These are phyloP conservation scores for Pavo muticus DNA, from an alignment of 2,113 vertebrate species.

Conservation along the genomic window DNA sequence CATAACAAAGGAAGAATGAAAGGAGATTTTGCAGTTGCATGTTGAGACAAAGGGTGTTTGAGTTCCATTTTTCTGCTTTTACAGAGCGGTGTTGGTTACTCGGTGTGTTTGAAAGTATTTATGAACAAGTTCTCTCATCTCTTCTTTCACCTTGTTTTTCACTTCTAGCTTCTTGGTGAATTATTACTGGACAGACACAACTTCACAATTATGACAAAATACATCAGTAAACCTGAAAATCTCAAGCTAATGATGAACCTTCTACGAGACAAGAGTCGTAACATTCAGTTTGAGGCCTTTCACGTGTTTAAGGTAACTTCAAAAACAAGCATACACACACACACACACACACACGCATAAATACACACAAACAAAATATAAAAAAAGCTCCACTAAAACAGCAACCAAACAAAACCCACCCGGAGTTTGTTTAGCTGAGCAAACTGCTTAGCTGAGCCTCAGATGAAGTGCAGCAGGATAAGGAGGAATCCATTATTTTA, in stretches of 20 bases:
- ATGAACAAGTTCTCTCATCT: neutral
- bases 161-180: constrained; percentile 84
- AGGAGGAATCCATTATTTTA: neutral
- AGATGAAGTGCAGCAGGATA: neutral
- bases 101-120: neutral
- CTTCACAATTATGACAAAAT: constrained; percentile 90
- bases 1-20: neutral
- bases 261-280: constrained; percentile 88
- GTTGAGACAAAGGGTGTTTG: neutral
- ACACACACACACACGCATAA: neutral
- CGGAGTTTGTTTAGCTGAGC: neutral
- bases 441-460: neutral
- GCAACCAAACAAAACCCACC: neutral
- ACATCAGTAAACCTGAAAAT: constrained; percentile 91
- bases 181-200: constrained; percentile 88
- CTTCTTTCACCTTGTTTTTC: neutral
- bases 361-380: neutral
- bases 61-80: neutral
- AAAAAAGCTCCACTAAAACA: neutral
- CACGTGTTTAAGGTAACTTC: constrained; percentile 87
- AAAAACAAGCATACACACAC: too few species aligned
- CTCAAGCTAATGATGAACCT: constrained; percentile 91
- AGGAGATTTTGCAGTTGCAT: neutral
- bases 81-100: neutral
- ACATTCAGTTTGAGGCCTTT: constrained; percentile 91